phyloP scores from a whole-genome alignment of 2,888 invertebrate species.

The Lymantria dispar region DNA sequence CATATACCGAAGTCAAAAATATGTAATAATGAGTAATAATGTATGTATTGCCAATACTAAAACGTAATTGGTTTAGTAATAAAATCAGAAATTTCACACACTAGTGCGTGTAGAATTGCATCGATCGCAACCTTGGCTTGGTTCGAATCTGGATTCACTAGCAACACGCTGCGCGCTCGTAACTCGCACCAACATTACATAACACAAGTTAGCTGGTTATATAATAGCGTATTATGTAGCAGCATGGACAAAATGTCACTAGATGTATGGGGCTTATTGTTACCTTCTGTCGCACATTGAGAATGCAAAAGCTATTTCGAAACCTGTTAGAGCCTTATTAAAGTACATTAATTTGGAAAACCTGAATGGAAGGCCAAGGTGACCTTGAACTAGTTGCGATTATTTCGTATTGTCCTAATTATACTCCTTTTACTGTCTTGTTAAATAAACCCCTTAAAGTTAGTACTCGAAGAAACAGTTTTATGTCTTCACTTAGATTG shows the following conservation, averaged over 20 bases:
- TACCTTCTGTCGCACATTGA: constrained; percentile 21
- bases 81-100: constrained; percentile 18
- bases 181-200: constrained; percentile 50
- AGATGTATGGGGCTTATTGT: constrained; percentile 48
- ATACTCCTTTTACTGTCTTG: no score
- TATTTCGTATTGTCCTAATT: no score
- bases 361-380: no score
- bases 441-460: no score
- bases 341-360: no score
- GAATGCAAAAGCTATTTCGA: constrained; percentile 7
- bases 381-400: no score
- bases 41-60: constrained; percentile 11
- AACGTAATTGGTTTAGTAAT: constrained; percentile 1
- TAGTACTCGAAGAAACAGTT: no score
- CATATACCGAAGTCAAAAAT: no score
- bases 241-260: constrained; percentile 56
- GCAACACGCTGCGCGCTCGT: constrained; percentile 41
- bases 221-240: constrained; percentile 57
- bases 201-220: constrained; percentile 59
- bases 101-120: constrained; percentile 27
- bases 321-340: neutral
- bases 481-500: no score
- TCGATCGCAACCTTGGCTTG: constrained; percentile 33
- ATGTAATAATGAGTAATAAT: no score
- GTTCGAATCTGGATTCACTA: constrained; percentile 24